Evolutionary conservation across 1,140 invertebrate species (phyloP).

Genomic region (Bombus impatiens): DNA sequence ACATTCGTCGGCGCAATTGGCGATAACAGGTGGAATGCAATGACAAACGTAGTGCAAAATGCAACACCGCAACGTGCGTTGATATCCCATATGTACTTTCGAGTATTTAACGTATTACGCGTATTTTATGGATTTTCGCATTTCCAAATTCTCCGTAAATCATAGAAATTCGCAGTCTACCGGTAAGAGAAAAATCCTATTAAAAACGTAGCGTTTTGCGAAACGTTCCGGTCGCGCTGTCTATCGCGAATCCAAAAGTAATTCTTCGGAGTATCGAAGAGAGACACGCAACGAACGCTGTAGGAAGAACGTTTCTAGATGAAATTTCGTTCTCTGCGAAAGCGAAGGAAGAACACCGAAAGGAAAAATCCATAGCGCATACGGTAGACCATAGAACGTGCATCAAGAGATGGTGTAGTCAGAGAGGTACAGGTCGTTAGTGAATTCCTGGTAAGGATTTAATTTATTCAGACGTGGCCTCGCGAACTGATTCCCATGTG

Average conservation of each 20-base stretch:
- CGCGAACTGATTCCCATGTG: slow-evolving; percentile 42
- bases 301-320: no score
- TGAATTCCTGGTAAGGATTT: slow-evolving; percentile 76
- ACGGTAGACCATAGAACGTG: slow-evolving; percentile 35
- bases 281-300: no score
- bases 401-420: slow-evolving; percentile 61
- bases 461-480: slow-evolving; percentile 72
- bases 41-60: slow-evolving; percentile 21
- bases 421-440: slow-evolving; percentile 69
- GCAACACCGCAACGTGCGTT: neutral
- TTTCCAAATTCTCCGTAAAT: neutral
- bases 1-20: slow-evolving; percentile 44
- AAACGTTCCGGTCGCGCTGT: no score
- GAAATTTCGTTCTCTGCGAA: neutral
- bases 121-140: neutral
- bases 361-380: neutral
- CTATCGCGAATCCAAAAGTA: neutral
- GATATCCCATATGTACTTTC: no score
- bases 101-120: no score
- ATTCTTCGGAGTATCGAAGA: neutral
- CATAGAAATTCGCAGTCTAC: neutral
- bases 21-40: slow-evolving; percentile 46
- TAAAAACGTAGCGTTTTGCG: no score
- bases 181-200: no score
- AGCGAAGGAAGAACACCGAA: no score